phyloP scores from a whole-genome alignment of 2,113 vertebrate genomes.

The Epinephelus moara region DNA sequence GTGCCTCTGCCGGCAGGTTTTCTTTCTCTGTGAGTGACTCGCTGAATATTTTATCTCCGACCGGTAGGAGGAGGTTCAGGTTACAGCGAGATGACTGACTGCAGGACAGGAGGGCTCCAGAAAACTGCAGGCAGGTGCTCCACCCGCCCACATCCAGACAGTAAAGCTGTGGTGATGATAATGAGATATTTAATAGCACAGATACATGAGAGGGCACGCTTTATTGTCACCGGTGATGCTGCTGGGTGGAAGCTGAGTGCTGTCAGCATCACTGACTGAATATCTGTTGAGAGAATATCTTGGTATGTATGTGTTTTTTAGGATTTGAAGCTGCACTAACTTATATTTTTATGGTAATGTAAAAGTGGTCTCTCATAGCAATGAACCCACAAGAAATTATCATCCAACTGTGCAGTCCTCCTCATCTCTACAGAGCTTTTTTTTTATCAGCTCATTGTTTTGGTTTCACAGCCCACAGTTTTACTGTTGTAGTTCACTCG shows the following conservation, averaged over 20 bases:
- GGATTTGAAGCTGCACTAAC: background rate
- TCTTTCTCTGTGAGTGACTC: slow-evolving; percentile 23
- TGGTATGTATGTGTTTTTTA: background rate
- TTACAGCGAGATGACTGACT: slow-evolving; percentile 58
- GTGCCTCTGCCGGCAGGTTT: slow-evolving; percentile 11
- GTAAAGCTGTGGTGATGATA: background rate
- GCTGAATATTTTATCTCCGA: slow-evolving; percentile 75
- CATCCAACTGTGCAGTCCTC: no score
- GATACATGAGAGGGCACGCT: slow-evolving; percentile 26
- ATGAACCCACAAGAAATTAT: no score
- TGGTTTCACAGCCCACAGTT: no score
- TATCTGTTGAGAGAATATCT: background rate
- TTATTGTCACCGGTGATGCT: slow-evolving; percentile 13
- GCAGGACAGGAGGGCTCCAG: slow-evolving; percentile 29
- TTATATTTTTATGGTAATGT: background rate
- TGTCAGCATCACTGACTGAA: background rate
- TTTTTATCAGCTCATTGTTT: no score
- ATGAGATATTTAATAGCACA: slow-evolving; percentile 48
- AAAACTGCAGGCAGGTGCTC: slow-evolving; percentile 3
- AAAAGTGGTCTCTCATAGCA: no score
- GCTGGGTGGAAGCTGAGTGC: background rate
- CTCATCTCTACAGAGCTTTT: no score
- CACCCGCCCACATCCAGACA: background rate
- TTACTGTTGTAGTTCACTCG: no score
- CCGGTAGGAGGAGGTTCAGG: slow-evolving; percentile 41